phyloP scores from a whole-genome alignment of 1,140 invertebrate genomes.

The Stenopsyche tienmushanensis region DNA sequence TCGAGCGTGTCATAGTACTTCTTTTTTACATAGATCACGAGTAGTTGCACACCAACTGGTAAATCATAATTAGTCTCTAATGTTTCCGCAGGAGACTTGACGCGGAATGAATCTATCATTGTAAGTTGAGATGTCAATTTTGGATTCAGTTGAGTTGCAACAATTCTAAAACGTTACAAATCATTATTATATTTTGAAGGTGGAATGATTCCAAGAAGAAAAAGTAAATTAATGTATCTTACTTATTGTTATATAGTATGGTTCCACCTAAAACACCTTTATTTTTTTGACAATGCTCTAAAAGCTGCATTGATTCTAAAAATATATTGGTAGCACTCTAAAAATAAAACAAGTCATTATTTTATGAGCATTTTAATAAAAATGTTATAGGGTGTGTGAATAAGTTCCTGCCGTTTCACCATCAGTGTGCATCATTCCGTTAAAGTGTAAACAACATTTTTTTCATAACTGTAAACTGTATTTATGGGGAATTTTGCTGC shows the following conservation, averaged over 20 bases:
- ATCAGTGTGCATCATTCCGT: too few relatives aligned
- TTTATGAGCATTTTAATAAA: too few relatives aligned
- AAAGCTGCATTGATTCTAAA: conserved; percentile 76
- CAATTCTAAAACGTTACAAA: conserved; percentile 61
- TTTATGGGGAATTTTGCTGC: too few relatives aligned
- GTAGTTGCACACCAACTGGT: conserved; percentile 73
- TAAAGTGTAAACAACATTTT: too few relatives aligned
- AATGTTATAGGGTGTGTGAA: too few relatives aligned
- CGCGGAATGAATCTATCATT: conserved; percentile 76
- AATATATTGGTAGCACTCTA: conserved; percentile 80
- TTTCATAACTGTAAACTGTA: too few relatives aligned
- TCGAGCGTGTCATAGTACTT: conserved; percentile 60
- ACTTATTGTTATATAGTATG: conserved; percentile 82
- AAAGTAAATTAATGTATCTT: conserved; percentile 42
- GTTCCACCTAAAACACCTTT: conserved; percentile 73
- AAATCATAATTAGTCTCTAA: conserved; percentile 67
- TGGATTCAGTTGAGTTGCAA: conserved; percentile 73
- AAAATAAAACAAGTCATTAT: conserved; percentile 42
- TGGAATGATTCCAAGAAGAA: not conserved
- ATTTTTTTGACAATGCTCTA: conserved; percentile 74
- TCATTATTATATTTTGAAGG: too few relatives aligned
- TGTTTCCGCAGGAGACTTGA: conserved; percentile 74
- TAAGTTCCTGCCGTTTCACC: too few relatives aligned
- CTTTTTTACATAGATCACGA: conserved; percentile 71
- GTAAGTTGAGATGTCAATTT: conserved; percentile 74